Evolutionary conservation across 2,888 invertebrate genomes (phyloP).

Genomic region (Tachystola acroxantha): DNA sequence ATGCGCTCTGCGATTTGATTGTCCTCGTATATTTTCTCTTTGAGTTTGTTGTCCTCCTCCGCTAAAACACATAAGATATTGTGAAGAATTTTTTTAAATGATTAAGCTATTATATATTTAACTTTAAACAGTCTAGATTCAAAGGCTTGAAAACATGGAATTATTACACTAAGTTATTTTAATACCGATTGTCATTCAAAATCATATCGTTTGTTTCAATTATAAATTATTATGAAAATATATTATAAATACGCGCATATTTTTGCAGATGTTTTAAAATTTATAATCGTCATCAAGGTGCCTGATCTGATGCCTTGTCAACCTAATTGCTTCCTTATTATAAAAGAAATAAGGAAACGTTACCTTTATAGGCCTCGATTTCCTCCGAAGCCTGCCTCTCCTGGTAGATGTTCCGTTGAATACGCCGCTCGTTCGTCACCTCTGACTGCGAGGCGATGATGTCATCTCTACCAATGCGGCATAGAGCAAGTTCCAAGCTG

Average conservation of each 20-base stretch:
- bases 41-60: constrained; percentile 71
- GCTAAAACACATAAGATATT: constrained; percentile 29
- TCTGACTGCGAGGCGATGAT: constrained; percentile 92
- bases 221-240: no score
- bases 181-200: no score
- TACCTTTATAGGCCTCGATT: constrained; percentile 74
- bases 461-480: constrained; percentile 92
- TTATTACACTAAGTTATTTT: no score
- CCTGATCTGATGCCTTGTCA: no score
- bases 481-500: constrained; percentile 89
- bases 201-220: no score
- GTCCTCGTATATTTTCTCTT: constrained; percentile 59
- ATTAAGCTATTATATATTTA: neutral
- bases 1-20: constrained; percentile 52
- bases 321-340: no score
- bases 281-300: no score
- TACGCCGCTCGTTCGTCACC: constrained; percentile 71
- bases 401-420: constrained; percentile 73
- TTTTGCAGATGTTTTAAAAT: no score
- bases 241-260: no score
- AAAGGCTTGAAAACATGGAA: no score
- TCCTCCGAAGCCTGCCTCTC: constrained; percentile 74
- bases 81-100: neutral
- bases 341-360: no score
- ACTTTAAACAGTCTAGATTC: neutral